Evolutionary conservation across 1,140 invertebrate species (phyloP).

Genomic region (Drosophila baimaii): DNA sequence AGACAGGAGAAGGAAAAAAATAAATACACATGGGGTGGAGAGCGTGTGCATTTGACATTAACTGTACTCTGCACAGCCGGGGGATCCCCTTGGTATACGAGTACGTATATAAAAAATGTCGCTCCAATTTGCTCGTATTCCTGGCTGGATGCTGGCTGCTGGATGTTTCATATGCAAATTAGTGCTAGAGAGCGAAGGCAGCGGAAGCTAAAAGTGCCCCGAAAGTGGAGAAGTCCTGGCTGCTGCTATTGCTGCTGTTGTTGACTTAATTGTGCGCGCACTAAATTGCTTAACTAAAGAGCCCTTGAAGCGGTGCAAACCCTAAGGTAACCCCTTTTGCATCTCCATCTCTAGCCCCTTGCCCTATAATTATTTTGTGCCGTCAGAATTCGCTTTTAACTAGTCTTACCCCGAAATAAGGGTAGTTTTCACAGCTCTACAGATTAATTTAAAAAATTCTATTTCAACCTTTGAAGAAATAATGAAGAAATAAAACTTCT

Average conservation of each 20-base stretch:
- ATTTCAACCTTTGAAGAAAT: neutral
- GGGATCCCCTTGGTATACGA: constrained; percentile 24
- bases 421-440: neutral
- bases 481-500: no score
- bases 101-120: constrained; percentile 44
- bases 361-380: constrained; percentile 3
- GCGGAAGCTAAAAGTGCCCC: constrained; percentile 36
- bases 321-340: constrained; percentile 12
- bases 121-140: constrained; percentile 53
- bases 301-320: constrained; percentile 22
- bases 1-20: constrained; percentile 26
- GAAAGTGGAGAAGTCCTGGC: constrained; percentile 51
- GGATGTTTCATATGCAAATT: constrained; percentile 69
- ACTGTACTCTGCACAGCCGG: constrained; percentile 40
- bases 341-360: neutral
- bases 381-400: neutral
- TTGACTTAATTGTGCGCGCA: constrained; percentile 78
- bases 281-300: constrained; percentile 75
- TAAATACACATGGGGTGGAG: constrained; percentile 12
- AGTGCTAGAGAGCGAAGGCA: constrained; percentile 38
- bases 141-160: constrained; percentile 22
- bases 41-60: constrained; percentile 73
- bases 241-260: constrained; percentile 39
- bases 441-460: no score
- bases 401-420: neutral